These are phyloP conservation scores for Tolypeutes matacus DNA, from an alignment of 2,797 vertebrate genomes.

Conservation along the genomic window DNA sequence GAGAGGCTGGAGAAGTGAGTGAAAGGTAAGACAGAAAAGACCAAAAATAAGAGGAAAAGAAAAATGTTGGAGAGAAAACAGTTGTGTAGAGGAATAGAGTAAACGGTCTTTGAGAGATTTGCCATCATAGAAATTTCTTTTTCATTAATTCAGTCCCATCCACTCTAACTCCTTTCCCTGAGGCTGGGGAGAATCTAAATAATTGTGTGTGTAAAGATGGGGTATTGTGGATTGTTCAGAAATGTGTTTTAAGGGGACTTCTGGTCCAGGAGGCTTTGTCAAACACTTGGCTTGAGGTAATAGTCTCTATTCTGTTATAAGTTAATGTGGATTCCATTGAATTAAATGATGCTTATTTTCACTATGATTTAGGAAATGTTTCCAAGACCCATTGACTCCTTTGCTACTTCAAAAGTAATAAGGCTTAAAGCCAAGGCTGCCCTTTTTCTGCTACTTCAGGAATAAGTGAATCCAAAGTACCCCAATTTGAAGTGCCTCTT, in stretches of 20 bases:
- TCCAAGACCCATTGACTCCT: not conserved
- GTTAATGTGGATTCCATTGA: not conserved
- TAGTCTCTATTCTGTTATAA: not conserved
- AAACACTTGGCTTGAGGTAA: not conserved
- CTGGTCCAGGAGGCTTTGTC: not conserved
- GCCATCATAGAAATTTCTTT: not conserved
- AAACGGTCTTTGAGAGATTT: not conserved
- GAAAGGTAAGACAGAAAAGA: not conserved
- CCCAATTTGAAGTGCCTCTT: not conserved
- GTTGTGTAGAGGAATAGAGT: not conserved
- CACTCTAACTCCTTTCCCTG: not conserved
- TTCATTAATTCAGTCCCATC: not conserved
- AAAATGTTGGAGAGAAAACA: not conserved
- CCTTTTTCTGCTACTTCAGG: not conserved
- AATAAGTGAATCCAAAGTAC: not conserved
- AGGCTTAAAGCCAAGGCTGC: not conserved
- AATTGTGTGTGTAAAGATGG: not conserved
- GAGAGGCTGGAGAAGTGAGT: not conserved
- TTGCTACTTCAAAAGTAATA: not conserved
- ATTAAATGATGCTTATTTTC: not conserved
- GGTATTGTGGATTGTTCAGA: not conserved
- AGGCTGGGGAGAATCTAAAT: not conserved
- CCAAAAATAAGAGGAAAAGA: not conserved
- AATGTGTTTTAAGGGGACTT: not conserved
- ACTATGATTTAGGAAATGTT: constrained; percentile 40